phyloP scores from a whole-genome alignment of 2,888 invertebrate species.

The Stenichneumon culpator region DNA sequence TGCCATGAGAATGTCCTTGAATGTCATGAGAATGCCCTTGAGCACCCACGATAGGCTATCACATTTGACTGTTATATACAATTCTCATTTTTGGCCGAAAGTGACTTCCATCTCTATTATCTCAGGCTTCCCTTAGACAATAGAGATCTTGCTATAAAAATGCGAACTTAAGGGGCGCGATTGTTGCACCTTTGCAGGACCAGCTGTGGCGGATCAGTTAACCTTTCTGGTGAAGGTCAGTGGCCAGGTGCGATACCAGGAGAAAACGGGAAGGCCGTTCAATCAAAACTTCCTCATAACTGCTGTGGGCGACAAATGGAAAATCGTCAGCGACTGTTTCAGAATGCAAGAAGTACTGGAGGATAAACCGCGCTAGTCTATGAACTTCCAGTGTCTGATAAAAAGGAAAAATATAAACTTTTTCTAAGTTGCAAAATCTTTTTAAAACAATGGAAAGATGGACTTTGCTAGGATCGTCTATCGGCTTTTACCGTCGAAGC shows the following conservation, averaged over 20 bases:
- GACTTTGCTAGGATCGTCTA: not conserved
- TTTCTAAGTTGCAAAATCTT: not conserved
- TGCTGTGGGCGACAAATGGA: constrained; percentile 96
- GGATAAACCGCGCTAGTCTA: constrained; percentile 32
- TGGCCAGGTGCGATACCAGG: constrained; percentile 92
- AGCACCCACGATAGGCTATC: too few relatives aligned
- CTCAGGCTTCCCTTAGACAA: not conserved
- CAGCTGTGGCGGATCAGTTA: constrained; percentile 91
- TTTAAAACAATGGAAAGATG: not conserved
- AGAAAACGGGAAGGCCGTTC: constrained; percentile 89
- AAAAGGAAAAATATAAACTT: not conserved
- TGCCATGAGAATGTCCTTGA: too few relatives aligned
- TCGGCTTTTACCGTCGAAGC: not conserved
- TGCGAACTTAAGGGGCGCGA: not conserved
- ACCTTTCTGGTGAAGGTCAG: constrained; percentile 94
- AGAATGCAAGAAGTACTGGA: constrained; percentile 89
- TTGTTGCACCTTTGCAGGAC: constrained; percentile 86
- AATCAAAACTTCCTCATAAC: constrained; percentile 95
- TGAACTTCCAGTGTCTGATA: not conserved
- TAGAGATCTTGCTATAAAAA: not conserved
- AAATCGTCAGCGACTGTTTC: constrained; percentile 96
- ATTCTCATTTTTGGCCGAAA: not conserved
- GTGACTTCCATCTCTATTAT: not conserved
- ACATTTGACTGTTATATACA: too few relatives aligned
- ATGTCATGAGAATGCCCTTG: too few relatives aligned